Evolutionary conservation across 2,797 vertebrate genomes (phyloP).

Genomic region (Melanotaenia boesemani): DNA sequence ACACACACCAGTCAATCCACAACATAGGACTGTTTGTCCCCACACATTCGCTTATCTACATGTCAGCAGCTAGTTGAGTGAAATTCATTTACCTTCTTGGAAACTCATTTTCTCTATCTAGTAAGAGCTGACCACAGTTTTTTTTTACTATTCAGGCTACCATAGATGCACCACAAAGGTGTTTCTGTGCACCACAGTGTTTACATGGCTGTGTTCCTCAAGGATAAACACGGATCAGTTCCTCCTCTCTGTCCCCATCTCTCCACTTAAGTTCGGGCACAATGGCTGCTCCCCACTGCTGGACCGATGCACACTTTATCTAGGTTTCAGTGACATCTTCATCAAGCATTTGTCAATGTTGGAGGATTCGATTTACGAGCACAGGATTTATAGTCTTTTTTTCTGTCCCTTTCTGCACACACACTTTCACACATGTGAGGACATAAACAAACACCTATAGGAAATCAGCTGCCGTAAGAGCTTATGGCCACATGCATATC

Average conservation of each 20-base stretch:
- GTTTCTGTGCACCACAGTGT: constrained; percentile 26
- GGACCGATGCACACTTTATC: constrained; percentile 80
- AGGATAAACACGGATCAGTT: constrained; percentile 66
- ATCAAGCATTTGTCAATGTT: constrained; percentile 86
- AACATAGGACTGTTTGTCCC: constrained; percentile 19
- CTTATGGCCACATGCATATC: constrained; percentile 13
- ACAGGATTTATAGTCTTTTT: constrained; percentile 73
- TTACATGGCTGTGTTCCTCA: constrained; percentile 47
- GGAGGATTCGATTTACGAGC: constrained; percentile 82
- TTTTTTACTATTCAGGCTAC: constrained; percentile 13
- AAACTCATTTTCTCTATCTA: constrained; percentile 43
- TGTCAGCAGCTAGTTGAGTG: constrained; percentile 32
- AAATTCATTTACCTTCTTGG: constrained; percentile 36
- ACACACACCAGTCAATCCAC: constrained; percentile 6
- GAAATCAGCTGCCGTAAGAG: constrained; percentile 21
- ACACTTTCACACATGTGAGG: constrained; percentile 16
- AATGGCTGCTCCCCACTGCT: constrained; percentile 66
- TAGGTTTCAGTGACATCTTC: constrained; percentile 84
- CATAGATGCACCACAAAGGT: constrained; percentile 15
- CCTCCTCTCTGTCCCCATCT: constrained; percentile 49
- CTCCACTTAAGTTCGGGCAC: constrained; percentile 54
- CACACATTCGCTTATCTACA: constrained; percentile 28
- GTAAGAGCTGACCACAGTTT: constrained; percentile 39
- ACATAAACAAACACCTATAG: constrained; percentile 31
- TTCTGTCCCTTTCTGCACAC: constrained; percentile 21